A percentile compares a stretch with the other conserved stretches of the same genome.
Conservation (phyloP, 2,888 invertebrate species). For the Phortica okadai region DNA sequence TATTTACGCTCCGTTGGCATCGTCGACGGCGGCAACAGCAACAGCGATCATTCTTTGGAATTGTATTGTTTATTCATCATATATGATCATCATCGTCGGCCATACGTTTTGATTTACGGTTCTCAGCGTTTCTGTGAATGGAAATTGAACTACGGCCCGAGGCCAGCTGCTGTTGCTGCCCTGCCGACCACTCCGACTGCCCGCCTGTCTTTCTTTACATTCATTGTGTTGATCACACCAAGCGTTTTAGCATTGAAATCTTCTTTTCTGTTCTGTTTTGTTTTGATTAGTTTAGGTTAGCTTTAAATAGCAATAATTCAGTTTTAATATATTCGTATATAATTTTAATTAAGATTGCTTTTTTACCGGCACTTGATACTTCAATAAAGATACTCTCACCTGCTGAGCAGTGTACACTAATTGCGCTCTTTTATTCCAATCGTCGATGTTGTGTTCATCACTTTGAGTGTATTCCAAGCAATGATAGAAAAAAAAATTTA, state of each 20-base stretch:
- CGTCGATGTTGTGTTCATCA: no score
- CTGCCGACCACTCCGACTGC: no score
- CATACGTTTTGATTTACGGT: no score
- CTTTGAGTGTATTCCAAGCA: background rate
- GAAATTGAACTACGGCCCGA: no score
- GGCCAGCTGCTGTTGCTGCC: background rate
- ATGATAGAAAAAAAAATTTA: background rate
- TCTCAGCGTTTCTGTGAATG: no score
- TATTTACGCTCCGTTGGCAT: background rate
- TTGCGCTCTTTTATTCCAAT: constrained; percentile 2
- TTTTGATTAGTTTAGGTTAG: background rate
- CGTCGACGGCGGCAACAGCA: no score
- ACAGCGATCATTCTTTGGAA: background rate
- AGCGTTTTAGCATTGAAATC: background rate
- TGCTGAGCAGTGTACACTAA: background rate
- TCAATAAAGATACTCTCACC: background rate
- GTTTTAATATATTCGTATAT: no score
- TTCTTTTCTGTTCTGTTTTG: background rate
- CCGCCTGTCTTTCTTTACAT: no score
- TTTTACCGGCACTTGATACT: background rate
- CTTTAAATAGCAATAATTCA: no score
- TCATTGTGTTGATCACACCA: background rate
- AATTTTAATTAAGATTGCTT: no score
- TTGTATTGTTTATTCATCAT: background rate
- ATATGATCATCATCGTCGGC: no score